Evolutionary conservation across 2,113 vertebrate genomes (phyloP), one percentile per base, ranked within the genome.

Genomic region (Climacteris rufus): DNA sequence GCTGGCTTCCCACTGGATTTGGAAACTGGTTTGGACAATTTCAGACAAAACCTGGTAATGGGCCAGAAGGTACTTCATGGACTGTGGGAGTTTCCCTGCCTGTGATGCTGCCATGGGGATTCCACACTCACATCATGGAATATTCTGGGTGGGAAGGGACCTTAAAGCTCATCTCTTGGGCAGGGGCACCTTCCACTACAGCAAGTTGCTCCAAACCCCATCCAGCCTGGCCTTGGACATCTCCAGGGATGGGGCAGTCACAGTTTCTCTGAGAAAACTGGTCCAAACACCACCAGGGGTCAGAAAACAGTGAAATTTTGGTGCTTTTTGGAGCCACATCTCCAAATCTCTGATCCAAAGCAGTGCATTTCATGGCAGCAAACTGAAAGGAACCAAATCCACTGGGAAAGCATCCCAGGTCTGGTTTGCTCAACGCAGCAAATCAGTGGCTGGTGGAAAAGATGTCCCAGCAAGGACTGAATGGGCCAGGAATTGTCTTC

Each of bases 11-110:
- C 52, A 50, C 8, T 0, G 0, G 8, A 27, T 42, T 40, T 52
- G 8, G 49, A 31, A 47, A 27, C 2, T 0, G 0, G 2, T 64
- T 28, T 4, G 18, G 44, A 35, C 5, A 9, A 44, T 72, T 71
- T 59, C 56, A 71, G 57, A 17, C 9, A 40, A 82, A 69, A 42
- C 35, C 9, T 11, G 21, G 28, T 9, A 20, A 42, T 15, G 8
- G 15, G 22, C 33, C 45, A 13, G 37, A 64, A 83, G 20, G 16
- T 84, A 14, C 30, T 42, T 80, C 2, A 6, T 1, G 7, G 47
- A 4, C 3, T 21, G 50, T 15, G 54, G 39, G 25, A 37, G 15
- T 65, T 68, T 15, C 31, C 9, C 9, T 80, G n/a, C 11, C 25
- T 64, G 35, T 20, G 49, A 25, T 31, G 25, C 23, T 76, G 33